These are phyloP conservation scores for Palaemon carinicauda DNA, from an alignment of 1,140 invertebrate species.

Conservation along the genomic window DNA sequence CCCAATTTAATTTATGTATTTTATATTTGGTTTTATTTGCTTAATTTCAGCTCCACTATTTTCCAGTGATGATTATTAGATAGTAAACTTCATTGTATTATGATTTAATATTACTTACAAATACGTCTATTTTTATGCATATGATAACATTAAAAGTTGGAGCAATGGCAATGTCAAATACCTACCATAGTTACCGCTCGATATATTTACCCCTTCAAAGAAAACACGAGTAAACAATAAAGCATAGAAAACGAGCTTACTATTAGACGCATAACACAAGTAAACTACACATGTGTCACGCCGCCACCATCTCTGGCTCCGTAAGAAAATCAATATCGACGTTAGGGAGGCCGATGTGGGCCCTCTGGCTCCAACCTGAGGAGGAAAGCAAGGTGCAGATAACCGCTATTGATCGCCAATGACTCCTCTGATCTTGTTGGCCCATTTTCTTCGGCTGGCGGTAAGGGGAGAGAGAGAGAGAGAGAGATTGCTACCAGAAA, in stretches of 20 bases:
- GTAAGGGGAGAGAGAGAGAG: neutral
- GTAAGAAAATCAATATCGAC: slow-evolving; percentile 53
- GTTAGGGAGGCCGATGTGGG: slow-evolving; percentile 29
- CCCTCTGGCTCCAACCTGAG: slow-evolving; percentile 33
- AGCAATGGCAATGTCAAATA: too few relatives aligned
- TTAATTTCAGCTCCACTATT: too few relatives aligned
- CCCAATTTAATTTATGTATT: too few relatives aligned
- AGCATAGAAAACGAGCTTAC: slow-evolving; percentile 31
- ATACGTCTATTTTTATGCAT: too few relatives aligned
- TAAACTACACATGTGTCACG: neutral
- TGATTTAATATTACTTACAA: too few relatives aligned
- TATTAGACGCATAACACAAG: slow-evolving; percentile 35
- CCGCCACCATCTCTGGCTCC: neutral
- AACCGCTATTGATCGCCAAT: slow-evolving; percentile 53
- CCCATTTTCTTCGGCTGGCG: slow-evolving; percentile 37
- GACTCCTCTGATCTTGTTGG: slow-evolving; percentile 50
- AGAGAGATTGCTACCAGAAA: neutral
- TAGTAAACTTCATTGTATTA: too few relatives aligned
- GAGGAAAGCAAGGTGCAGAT: slow-evolving; percentile 52
- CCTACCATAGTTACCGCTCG: neutral
- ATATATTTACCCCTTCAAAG: neutral
- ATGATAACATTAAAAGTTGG: too few relatives aligned
- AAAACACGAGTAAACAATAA: neutral
- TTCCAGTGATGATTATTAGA: too few relatives aligned
- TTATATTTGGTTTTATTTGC: too few relatives aligned